phyloP scores from a whole-genome alignment of 2,113 vertebrate genomes.

The Plotosus lineatus region DNA sequence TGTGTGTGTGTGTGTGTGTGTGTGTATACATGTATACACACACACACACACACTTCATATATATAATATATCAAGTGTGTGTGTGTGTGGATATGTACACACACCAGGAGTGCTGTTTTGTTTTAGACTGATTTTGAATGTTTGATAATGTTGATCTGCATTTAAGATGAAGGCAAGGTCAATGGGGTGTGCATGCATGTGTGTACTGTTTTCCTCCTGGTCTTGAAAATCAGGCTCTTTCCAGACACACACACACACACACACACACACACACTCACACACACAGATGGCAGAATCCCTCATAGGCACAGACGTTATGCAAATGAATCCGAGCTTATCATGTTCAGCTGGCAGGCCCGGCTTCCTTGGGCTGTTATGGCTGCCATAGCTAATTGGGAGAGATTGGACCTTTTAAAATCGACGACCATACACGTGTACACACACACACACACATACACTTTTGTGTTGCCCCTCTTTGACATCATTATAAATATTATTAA shows the following conservation, averaged over 20 bases:
- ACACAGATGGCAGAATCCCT: conserved; percentile 45
- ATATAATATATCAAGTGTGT: too few species aligned
- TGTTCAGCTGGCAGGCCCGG: conserved; percentile 24
- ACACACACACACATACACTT: neutral
- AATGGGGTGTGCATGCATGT: neutral
- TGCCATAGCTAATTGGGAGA: conserved; percentile 32
- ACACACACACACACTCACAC: too few species aligned
- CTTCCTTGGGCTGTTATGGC: conserved; percentile 25
- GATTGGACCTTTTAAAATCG: conserved; percentile 13
- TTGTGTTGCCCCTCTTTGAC: neutral
- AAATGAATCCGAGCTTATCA: conserved; percentile 35
- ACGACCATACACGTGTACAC: neutral
- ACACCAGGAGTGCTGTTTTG: too few species aligned
- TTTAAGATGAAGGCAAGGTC: neutral
- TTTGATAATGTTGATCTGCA: conserved; percentile 13
- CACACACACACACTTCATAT: too few species aligned
- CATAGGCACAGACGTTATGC: conserved; percentile 36
- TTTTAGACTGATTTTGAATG: neutral
- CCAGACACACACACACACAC: too few species aligned
- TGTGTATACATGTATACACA: too few species aligned
- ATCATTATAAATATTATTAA: conserved; percentile 11
- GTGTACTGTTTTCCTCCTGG: conserved; percentile 16
- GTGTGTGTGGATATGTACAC: too few species aligned
- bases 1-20: too few species aligned
- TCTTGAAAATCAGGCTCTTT: conserved; percentile 25